Conservation (phyloP, 2,113 vertebrate genomes). For the Loxodonta africana region DNA sequence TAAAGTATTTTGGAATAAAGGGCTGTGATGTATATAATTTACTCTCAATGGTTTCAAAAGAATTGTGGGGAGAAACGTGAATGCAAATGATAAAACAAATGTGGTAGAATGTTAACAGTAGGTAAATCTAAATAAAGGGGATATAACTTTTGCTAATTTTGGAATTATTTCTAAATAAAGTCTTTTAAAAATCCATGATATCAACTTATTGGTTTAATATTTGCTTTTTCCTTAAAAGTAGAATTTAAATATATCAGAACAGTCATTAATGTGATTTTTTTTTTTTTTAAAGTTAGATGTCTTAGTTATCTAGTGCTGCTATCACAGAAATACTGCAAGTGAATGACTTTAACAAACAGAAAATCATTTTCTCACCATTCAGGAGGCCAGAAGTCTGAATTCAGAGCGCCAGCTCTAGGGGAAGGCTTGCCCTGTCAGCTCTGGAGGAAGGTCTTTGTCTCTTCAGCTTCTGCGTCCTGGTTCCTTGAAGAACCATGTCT, state of each 20-base stretch:
- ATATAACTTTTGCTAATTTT: background rate
- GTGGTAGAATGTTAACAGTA: background rate
- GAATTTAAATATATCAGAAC: background rate
- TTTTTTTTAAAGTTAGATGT: background rate
- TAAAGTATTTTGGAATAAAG: background rate
- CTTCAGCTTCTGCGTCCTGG: too few species aligned
- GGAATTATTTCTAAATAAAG: background rate
- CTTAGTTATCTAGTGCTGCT: too few species aligned
- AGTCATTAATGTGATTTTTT: background rate
- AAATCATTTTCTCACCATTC: too few species aligned
- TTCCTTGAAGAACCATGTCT: too few species aligned
- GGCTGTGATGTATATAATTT: background rate
- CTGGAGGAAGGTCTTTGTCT: too few species aligned
- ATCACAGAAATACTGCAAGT: too few species aligned
- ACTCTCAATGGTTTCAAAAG: background rate
- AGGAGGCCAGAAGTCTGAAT: too few species aligned
- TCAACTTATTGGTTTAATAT: background rate
- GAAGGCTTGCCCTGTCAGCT: too few species aligned
- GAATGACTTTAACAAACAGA: too few species aligned
- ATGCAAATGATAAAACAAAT: background rate
- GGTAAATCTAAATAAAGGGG: background rate
- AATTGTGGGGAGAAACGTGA: background rate
- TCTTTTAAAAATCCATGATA: background rate
- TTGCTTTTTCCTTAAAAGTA: background rate
- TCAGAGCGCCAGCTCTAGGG: too few species aligned